Evolutionary conservation across 2,113 vertebrate species (phyloP), one percentile per base, ranked within the genome.

Genomic region (Dipodomys spectabilis): DNA sequence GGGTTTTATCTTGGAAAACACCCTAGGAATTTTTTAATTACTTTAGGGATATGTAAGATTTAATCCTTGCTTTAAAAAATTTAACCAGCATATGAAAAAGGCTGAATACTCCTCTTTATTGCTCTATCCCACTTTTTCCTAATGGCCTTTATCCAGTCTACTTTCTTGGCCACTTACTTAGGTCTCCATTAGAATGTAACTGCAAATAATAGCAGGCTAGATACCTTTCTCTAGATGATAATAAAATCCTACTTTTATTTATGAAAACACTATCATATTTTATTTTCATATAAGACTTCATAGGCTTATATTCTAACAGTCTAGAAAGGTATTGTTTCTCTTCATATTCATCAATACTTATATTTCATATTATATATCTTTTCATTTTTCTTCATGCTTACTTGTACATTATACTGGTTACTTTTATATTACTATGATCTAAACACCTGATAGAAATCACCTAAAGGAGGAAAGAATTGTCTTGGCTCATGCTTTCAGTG

Each of bases 1-100:
- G 72, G 69, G 44, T 86, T 93, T 95, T 86, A 35, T 82, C 69
- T 35, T 79, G 62, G 64, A 49, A 94, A 83, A 93, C 1, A 81
- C 86, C n/a, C 32, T 80, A 62, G 77, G 8, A 83, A 86, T 88
- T 85, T 73, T 6, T 80, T 86, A 35, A 60, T 68, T 80, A 72
- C 32, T 68, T 84, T 23, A 87, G 16, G 13, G 6, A 86, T n/a
- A 19, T 30, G 23, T 25, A 84, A 64, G 12, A 6, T 23, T 27
- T 86, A 15, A 88, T 5, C 30, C 69, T 86, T 67, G 80, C 1
- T 23, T 0, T 12, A 44, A 93, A 88, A 91, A 6, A 71, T 62
- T 67, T 32, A 83, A 53, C 30, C 39, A 82, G 44, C 1, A 60
- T 2, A 16, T 6, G 82, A 20, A 1, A 67, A 91, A 8, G 44